Base-by-base conservation (phyloP, 1,140 invertebrate species). In the Asbolus verrucosus region DNA sequence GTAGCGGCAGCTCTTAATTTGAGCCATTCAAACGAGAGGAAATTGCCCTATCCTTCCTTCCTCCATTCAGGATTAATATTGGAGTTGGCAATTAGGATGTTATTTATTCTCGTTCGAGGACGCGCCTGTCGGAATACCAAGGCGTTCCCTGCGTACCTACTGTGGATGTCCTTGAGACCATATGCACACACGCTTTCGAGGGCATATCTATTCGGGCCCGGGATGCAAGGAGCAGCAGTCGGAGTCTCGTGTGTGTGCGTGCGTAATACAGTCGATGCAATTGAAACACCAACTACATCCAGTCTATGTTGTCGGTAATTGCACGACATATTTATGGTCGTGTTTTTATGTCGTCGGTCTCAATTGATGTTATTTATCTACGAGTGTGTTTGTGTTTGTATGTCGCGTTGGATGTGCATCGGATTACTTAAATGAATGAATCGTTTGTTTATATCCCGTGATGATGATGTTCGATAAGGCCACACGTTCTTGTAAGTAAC, bases 321-420 rank as follows among this genome's bases (percentile, higher is more conserved):
- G 46, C 46, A 54, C 46, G 46, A 54, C 46, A 54, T 54, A 54
- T 54, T 54, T 54, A 54, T 54, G 46, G 46, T 54, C 21, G 46
- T 54, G 46, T 54, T 54, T 54, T 54, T 54, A 54, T 54, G 46
- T 54, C 46, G 46, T 54, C 46, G 46, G 46, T 54, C 46, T 54
- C 46, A 54, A 54, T 54, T 54, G 46, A 54, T 54, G 46, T 54
- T 54, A 54, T 54, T 54, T 54, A 54, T 54, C 46, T 54, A 54
- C 46, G 46, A 54, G 46, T 54, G 46, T 54, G 46, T 54, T 54
- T 54, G 46, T 54, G 46, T 54, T 54, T 54, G 46, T 54, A 54
- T 54, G 46, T 54, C 46, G 46, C 46, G 46, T 54, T 54, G 46
- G 46, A 54, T 54, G 46, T 54, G 46, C 46, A 54, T 54, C 46